Conservation (phyloP, 1,140 invertebrate genomes). For the Hycleus phaleratus region DNA sequence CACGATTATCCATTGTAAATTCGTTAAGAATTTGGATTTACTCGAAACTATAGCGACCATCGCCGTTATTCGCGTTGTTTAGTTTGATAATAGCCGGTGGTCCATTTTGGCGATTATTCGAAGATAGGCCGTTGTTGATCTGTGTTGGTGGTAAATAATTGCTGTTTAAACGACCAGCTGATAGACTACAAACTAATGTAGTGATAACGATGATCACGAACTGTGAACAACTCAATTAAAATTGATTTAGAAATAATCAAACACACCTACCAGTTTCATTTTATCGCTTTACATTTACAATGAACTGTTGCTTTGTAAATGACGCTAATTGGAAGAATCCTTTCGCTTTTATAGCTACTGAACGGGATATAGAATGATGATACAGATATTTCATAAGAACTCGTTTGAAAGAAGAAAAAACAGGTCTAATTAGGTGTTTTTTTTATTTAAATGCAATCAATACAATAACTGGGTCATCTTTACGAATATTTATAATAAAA, state of each 20-base stretch:
- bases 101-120: too few species aligned
- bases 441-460: too few species aligned
- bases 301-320: constrained; percentile 7
- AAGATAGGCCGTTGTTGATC: constrained; percentile 1
- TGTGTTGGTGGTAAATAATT: constrained; percentile 26
- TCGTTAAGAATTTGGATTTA: constrained; percentile 10
- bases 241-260: neutral
- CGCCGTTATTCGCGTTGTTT: constrained; percentile 45
- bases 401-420: neutral
- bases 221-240: constrained; percentile 3
- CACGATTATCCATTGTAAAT: neutral
- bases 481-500: too few species aligned
- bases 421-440: too few species aligned
- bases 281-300: constrained; percentile 2
- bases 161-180: constrained; percentile 26
- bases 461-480: too few species aligned
- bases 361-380: constrained; percentile 13
- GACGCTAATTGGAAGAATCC: constrained; percentile 10
- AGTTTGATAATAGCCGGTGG: constrained; percentile 39
- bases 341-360: constrained; percentile 16
- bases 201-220: constrained; percentile 4
- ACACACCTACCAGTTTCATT: constrained; percentile 14
- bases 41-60: constrained; percentile 46
- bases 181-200: constrained; percentile 25
- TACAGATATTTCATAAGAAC: constrained; percentile 18